Conservation (phyloP, 2,888 invertebrate genomes). For the Rhodophaea formosa region DNA sequence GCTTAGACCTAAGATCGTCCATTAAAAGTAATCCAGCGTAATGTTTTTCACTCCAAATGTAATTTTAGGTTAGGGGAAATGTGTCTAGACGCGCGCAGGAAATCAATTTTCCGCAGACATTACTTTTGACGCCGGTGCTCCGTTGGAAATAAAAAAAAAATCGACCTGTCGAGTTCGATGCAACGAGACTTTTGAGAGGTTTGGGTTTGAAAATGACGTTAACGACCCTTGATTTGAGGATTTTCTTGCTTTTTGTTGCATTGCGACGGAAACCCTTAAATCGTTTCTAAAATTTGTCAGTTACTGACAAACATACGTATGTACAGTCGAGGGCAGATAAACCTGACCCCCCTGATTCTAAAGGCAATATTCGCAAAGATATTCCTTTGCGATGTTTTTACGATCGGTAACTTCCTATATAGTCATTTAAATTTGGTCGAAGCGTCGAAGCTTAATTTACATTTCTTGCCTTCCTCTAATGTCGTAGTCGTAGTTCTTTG, state of each 20-base stretch:
- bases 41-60: slow-evolving; percentile 33
- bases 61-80: slow-evolving; percentile 51
- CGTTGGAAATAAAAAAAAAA: background rate
- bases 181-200: background rate
- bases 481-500: no score
- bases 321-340: no score
- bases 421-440: no score
- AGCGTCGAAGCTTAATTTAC: no score
- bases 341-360: no score
- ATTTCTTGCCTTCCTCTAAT: no score
- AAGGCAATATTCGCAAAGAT: no score
- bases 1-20: slow-evolving; percentile 9
- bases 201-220: background rate
- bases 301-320: no score
- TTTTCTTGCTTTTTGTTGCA: background rate
- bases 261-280: background rate
- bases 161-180: background rate
- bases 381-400: no score
- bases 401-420: no score
- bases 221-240: background rate
- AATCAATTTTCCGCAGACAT: slow-evolving; percentile 60
- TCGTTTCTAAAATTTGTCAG: background rate
- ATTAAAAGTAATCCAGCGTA: slow-evolving; percentile 19
- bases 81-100: slow-evolving; percentile 71
- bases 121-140: slow-evolving; percentile 37